phyloP scores from a whole-genome alignment of 64 coral and sea anemone species.

The Stylophora pistillata region DNA sequence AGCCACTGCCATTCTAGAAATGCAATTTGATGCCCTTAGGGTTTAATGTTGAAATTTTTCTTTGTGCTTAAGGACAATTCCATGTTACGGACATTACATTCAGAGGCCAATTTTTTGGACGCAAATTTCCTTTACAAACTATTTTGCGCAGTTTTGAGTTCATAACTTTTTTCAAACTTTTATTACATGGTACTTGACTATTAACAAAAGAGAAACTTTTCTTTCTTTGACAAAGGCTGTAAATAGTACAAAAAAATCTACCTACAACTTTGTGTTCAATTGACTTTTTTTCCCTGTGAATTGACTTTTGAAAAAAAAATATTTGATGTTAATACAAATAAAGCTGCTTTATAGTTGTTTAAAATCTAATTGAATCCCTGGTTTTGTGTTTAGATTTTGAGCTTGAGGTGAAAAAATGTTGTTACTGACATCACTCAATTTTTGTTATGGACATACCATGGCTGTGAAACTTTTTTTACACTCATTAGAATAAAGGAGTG shows the following conservation, averaged over 20 bases:
- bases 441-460: slow-evolving; percentile 12
- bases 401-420: not conserved
- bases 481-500: no score
- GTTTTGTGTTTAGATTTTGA: not conserved
- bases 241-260: slow-evolving; percentile 15
- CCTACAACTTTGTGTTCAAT: not conserved
- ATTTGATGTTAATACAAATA: not conserved
- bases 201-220: not conserved
- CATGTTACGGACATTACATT: slow-evolving; percentile 28
- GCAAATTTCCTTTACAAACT: not conserved
- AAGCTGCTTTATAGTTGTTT: not conserved
- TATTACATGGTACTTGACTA: not conserved
- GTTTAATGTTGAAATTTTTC: no score
- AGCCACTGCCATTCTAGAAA: no score
- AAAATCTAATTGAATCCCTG: not conserved
- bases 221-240: not conserved
- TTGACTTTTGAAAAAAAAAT: not conserved
- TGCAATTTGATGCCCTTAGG: no score
- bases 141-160: not conserved
- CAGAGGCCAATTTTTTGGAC: not conserved
- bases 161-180: not conserved
- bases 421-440: slow-evolving; percentile 8
- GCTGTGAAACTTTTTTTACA: not conserved
- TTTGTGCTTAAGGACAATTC: not conserved
- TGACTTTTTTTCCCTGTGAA: slow-evolving; percentile 6